Percentiles rank a stretch among this genome's conserved stretches.
phyloP scores from a whole-genome alignment of 92 coral and sea anemone genomes.

The Epizoanthus ramosus region DNA sequence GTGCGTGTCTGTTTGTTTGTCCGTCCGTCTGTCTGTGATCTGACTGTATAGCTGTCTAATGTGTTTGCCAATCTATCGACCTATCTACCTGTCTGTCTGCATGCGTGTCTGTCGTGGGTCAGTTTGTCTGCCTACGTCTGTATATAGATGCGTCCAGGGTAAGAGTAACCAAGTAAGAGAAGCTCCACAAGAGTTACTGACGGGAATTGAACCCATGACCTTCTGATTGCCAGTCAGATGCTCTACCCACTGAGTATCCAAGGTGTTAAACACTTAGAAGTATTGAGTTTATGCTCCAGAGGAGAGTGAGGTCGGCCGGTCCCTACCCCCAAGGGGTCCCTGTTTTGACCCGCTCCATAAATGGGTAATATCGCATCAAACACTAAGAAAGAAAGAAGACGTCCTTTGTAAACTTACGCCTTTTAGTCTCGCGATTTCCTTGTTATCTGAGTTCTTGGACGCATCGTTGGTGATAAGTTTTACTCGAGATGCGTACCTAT shows the following conservation, averaged over 20 bases:
- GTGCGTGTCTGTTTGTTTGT: neutral
- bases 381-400: neutral
- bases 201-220: no score
- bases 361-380: neutral
- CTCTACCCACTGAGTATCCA: no score
- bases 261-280: no score
- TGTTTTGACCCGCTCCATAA: no score
- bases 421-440: constrained; percentile 91
- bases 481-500: constrained; percentile 96
- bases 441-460: constrained; percentile 92
- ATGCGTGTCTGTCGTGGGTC: no score
- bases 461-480: constrained; percentile 99
- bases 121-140: constrained; percentile 3
- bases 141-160: no score
- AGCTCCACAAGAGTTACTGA: no score
- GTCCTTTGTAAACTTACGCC: constrained; percentile 72
- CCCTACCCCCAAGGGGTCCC: no score
- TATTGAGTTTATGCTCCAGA: neutral
- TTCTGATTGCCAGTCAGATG: no score
- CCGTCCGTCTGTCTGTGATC: neutral
- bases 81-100: no score
- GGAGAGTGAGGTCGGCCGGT: neutral
- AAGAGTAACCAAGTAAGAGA: no score
- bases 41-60: neutral
- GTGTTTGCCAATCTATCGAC: no score